A percentile compares a stretch with the other conserved stretches of the same genome.
phyloP scores from a whole-genome alignment of 2,797 vertebrate species.

The Tragelaphus eurycerus region DNA sequence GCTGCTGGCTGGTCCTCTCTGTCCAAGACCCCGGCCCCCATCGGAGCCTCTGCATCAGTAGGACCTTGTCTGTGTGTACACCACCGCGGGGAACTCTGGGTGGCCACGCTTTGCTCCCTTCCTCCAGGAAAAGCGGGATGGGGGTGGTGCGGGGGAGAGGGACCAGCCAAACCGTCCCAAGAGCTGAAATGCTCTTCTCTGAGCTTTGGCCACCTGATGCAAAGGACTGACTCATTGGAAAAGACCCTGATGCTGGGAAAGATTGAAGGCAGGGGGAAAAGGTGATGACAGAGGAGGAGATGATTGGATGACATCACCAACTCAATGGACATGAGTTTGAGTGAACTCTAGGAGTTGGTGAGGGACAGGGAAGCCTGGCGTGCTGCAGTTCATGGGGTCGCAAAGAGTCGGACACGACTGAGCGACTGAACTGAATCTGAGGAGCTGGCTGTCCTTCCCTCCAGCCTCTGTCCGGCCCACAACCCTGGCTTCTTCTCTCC shows the following conservation, averaged over 20 bases:
- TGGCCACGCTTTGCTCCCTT: constrained; percentile 54
- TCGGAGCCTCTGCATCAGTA: constrained; percentile 25
- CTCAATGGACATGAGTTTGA: not conserved
- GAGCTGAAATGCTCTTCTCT: not conserved
- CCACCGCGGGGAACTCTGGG: not conserved
- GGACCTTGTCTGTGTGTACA: constrained; percentile 61
- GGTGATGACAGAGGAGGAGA: not conserved
- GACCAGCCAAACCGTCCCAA: not conserved
- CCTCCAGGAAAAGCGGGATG: not conserved
- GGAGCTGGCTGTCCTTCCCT: constrained; percentile 18
- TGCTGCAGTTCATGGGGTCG: not conserved
- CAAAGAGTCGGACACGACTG: not conserved
- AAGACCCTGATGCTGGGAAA: not conserved
- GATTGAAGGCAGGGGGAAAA: not conserved
- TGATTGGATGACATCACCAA: not conserved
- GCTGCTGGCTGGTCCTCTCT: not conserved
- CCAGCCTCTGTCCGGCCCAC: not conserved
- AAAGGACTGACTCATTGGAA: not conserved
- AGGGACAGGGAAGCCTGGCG: not conserved
- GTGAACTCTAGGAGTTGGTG: not conserved
- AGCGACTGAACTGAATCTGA: not conserved
- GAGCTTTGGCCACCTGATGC: not conserved
- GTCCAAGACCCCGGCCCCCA: not conserved
- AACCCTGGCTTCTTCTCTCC: not conserved
- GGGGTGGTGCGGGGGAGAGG: fast-evolving